Percentiles rank a stretch among this genome's conserved stretches.
These are phyloP conservation scores for Drosophila rhopaloa DNA, from an alignment of 1,140 invertebrate genomes.

Conservation along the genomic window DNA sequence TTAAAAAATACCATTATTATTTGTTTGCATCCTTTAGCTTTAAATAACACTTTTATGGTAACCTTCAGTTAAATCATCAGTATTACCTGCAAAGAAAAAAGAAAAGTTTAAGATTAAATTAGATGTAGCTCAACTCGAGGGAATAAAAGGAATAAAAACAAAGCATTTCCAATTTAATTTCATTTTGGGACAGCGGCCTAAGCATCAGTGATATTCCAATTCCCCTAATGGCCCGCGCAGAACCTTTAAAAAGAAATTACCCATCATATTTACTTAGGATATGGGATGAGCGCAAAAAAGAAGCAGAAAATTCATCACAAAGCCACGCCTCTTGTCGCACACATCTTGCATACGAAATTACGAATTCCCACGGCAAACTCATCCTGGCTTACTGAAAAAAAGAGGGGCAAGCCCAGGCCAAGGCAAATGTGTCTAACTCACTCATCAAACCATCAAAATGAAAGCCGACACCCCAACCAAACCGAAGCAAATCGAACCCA, in stretches of 20 bases:
- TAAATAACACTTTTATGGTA: neutral
- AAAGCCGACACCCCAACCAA: constrained; percentile 30
- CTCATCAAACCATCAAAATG: constrained; percentile 54
- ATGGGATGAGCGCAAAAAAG: constrained; percentile 38
- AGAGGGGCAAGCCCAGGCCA: constrained; percentile 5
- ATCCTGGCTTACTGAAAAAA: constrained; percentile 44
- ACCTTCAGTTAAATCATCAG: neutral
- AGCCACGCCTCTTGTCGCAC: constrained; percentile 24
- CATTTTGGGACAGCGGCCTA: constrained; percentile 36
- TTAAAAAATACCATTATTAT: neutral
- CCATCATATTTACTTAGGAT: constrained; percentile 79
- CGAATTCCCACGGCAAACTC: constrained; percentile 78
- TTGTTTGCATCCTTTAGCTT: neutral
- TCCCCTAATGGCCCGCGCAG: constrained; percentile 75
- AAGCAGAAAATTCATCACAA: constrained; percentile 29
- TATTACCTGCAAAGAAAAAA: constrained; percentile 57
- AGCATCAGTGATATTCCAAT: constrained; percentile 63
- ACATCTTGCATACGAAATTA: constrained; percentile 79
- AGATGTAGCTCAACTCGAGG: constrained; percentile 16
- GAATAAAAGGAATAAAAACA: constrained; percentile 17
- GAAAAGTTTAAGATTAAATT: constrained; percentile 26
- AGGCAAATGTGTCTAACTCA: constrained; percentile 68
- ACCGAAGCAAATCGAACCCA: constrained; percentile 24
- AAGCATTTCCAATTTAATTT: constrained; percentile 61
- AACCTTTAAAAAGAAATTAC: constrained; percentile 79